Conservation (phyloP, 2,113 vertebrate species). For the Coturnix japonica region DNA sequence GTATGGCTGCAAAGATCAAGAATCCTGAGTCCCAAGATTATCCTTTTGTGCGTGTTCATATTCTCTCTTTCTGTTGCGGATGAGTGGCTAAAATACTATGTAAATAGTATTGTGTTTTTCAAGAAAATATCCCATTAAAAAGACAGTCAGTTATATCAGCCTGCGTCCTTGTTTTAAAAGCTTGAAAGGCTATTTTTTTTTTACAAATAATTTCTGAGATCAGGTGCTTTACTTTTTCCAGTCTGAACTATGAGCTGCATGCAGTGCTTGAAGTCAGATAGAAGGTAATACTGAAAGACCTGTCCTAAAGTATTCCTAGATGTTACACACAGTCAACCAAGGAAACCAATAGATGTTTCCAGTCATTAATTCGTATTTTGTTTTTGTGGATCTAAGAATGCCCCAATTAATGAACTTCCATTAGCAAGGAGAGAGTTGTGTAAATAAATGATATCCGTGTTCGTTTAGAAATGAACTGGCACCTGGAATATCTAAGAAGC, state of each 20-base stretch:
- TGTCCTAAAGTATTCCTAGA: background rate
- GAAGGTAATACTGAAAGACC: background rate
- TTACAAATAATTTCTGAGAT: background rate
- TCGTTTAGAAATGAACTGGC: background rate
- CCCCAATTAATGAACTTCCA: background rate
- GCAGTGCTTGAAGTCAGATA: background rate
- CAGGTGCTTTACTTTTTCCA: background rate
- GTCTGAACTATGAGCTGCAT: background rate
- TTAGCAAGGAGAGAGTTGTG: background rate
- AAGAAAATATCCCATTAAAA: background rate
- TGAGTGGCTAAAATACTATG: background rate
- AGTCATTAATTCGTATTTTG: background rate
- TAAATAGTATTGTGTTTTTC: background rate
- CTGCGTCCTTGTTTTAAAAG: background rate
- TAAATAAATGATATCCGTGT: background rate
- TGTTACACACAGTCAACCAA: background rate
- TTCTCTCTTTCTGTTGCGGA: background rate
- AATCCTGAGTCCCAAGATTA: background rate
- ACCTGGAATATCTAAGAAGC: background rate
- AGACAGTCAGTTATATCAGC: background rate
- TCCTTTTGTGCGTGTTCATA: background rate
- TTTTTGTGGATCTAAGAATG: background rate
- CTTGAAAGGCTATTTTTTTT: background rate
- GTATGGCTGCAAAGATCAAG: background rate
- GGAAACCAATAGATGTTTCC: background rate